Evolutionary conservation across 2,888 invertebrate species (phyloP), one percentile per base, ranked within the genome.

Genomic region (Phorcus lineatus): DNA sequence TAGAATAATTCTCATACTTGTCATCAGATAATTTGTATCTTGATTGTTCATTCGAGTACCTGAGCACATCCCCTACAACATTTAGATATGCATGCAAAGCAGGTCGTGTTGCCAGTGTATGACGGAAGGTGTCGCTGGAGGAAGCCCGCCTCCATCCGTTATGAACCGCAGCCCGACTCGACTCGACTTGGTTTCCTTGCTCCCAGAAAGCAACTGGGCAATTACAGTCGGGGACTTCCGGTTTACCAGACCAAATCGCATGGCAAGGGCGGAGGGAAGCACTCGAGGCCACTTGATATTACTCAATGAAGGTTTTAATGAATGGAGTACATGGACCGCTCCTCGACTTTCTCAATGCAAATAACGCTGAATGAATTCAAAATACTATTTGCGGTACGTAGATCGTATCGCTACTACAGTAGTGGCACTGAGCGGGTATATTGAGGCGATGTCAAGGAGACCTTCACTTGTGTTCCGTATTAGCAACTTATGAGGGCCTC

Each of bases 161-260:
- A 16, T 40, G 31, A 70, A 28, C 36, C 70, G 31, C 70, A 17
- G 19, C 31, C 70, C 70, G 62, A 28, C 13, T 24, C 67, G n/a
- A 47, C 67, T 28, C 67, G 9, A 70, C 70, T 47, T 47, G 47
- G 47, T 47, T 47, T 47, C 47, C 47, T 47, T 47, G 47, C 47
- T 40, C 70, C 70, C 31, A 40, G 40, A 47, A 70, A 36, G 36
- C 36, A 19, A 36, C 70, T 19, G 70, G 40, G 70, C 70, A 70
- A 70, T 70, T 70, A 70, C 70, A 31, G 70, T n/a, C 28, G 70
- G 70, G 28, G 70, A 70, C 19, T 70, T 70, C 70, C 70, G 70
- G 70, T 70, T 31, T 70, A 36, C 31, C 19, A 70, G 70, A 19
- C 70, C 36, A 31, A 70, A 16, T 19, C 28, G 36, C 31, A 36